Evolutionary conservation across 2,888 invertebrate genomes (phyloP), one percentile per base, ranked within the genome.

Genomic region (Copidosoma aretas): DNA sequence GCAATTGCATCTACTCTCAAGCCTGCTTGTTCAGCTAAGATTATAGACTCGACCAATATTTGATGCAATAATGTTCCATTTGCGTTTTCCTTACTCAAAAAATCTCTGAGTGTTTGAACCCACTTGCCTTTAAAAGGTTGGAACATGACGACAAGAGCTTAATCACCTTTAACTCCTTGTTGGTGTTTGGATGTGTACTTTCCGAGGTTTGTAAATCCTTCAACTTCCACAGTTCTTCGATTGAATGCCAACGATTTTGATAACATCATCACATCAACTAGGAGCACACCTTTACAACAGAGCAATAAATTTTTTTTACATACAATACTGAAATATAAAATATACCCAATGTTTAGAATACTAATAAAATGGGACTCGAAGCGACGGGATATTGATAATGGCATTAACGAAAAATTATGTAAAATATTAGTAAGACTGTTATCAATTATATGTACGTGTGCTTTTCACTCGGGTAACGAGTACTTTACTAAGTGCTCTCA

Each of bases 131-230:
- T 59, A 43, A 60, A 60, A 1, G 46, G 32, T 32, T 32, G 32
- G 8, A 32, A 32, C 32, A 32, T 32, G 4, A 32, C 32, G 8
- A 32, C 32, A 49, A 60, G 24, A 4, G 60, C 60, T 3, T 60
- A 46, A 17, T 49, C 60, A 24, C 5, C 60, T 5, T 39, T 17
- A 43, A 22, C 21, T 12, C 19, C 12, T 22, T 49, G 25, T 22
- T 60, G 32, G 49, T 60, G 60, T 22, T 60, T 25, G 1, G 60
- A 46, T 15, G 60, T 60, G 25, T 60, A n/a, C 10, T 46, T 32
- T 2, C 32, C 32, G 8, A 32, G 32, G 32, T 32, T 32, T 32
- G 32, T 32, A 32, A 32, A 32, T 46, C 46, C 46, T 10, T 46
- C 12, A 17, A 46, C n/a, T 10, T 46, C 3, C 2, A 46, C 5